Evolutionary conservation across 2,113 vertebrate species (phyloP).

Genomic region (Takifugu bimaculatus): DNA sequence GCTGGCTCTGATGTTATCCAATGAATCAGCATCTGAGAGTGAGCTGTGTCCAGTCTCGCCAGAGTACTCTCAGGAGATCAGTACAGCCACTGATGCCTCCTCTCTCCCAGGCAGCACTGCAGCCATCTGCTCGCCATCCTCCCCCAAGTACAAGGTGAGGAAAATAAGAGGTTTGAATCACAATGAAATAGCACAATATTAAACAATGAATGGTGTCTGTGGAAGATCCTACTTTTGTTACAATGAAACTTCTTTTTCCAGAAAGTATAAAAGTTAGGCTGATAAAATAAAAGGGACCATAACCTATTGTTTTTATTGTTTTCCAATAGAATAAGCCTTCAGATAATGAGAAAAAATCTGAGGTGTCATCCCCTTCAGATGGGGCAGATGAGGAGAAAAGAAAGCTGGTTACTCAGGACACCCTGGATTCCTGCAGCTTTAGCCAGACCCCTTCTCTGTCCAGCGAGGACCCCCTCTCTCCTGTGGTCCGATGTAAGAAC

Average conservation of each 20-base stretch:
- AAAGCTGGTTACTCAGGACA: conserved; percentile 69
- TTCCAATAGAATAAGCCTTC: conserved; percentile 44
- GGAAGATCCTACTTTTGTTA: no score
- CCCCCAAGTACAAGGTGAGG: conserved; percentile 66
- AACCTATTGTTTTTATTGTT: not conserved
- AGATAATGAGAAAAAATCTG: conserved; percentile 43
- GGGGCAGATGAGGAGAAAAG: conserved; percentile 42
- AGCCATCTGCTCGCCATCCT: conserved; percentile 71
- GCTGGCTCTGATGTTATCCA: conserved; percentile 83
- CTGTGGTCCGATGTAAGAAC: conserved; percentile 61
- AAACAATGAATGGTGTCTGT: no score
- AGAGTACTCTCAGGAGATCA: conserved; percentile 68
- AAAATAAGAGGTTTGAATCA: not conserved
- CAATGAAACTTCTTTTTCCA: no score
- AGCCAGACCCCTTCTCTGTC: conserved; percentile 73
- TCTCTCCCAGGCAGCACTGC: conserved; percentile 70
- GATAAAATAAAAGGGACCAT: no score
- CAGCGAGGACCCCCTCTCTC: conserved; percentile 71
- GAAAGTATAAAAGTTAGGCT: no score
- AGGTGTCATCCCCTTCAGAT: conserved; percentile 19
- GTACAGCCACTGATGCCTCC: conserved; percentile 68
- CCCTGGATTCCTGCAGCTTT: conserved; percentile 65
- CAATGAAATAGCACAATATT: no score
- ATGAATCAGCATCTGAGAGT: conserved; percentile 73
- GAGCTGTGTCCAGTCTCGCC: conserved; percentile 56